Conservation (phyloP, 2,797 vertebrate genomes). For the Halcyon leucocephala region DNA sequence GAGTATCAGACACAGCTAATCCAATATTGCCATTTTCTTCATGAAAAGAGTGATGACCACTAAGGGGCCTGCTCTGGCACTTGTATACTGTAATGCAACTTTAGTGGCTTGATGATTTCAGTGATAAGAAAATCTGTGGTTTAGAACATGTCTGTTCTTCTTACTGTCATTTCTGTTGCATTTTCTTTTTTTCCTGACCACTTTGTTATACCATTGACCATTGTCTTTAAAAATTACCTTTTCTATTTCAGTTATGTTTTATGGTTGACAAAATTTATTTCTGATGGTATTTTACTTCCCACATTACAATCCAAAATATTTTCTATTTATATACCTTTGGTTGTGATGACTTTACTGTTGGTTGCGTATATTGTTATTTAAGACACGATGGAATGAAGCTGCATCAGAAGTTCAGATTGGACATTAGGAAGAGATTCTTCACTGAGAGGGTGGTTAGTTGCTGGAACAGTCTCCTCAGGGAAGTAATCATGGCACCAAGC, state of each 20-base stretch:
- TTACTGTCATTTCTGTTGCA: neutral
- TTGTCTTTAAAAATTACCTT: neutral
- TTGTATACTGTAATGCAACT: neutral
- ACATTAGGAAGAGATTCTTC: neutral
- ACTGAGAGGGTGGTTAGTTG: neutral
- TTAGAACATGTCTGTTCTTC: neutral
- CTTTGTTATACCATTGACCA: neutral
- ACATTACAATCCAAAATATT: neutral
- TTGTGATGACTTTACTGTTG: neutral
- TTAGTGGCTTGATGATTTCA: neutral
- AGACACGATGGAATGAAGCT: neutral
- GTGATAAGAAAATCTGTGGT: neutral
- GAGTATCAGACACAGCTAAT: neutral
- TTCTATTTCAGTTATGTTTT: neutral
- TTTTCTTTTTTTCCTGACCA: neutral
- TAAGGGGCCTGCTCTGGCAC: neutral
- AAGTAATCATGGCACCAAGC: neutral
- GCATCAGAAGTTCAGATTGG: neutral
- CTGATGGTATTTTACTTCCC: neutral
- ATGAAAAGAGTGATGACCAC: neutral
- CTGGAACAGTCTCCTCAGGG: neutral
- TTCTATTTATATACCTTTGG: neutral
- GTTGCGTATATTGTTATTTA: neutral
- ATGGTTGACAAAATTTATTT: neutral
- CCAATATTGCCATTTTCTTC: neutral